Evolutionary conservation across 1,140 invertebrate genomes (phyloP).

Genomic region (Drosophila virilis): DNA sequence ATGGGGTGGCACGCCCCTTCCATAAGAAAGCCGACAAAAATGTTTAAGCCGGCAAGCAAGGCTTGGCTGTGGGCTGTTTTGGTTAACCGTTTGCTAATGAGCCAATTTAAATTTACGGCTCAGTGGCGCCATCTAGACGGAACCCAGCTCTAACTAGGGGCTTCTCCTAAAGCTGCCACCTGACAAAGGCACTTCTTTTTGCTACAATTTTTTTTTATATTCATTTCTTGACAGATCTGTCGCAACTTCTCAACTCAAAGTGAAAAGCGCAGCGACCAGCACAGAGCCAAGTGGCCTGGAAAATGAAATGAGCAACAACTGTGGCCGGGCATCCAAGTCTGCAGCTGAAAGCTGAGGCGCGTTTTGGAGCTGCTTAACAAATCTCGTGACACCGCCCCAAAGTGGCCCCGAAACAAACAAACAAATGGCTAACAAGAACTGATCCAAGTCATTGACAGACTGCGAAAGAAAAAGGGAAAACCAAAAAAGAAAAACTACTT

Average conservation of each 20-base stretch:
- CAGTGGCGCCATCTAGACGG: slow-evolving; percentile 12
- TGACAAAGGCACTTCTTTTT: slow-evolving; percentile 2
- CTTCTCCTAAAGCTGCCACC: slow-evolving; percentile 7
- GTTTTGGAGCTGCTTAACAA: slow-evolving; percentile 57
- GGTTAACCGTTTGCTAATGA: slow-evolving; percentile 80
- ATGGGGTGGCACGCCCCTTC: not conserved
- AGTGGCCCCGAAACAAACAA: slow-evolving; percentile 45
- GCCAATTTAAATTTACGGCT: slow-evolving; percentile 79
- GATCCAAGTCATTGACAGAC: slow-evolving; percentile 64
- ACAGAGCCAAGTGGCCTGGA: slow-evolving; percentile 59
- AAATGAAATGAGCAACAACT: slow-evolving; percentile 76
- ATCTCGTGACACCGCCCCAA: slow-evolving; percentile 54
- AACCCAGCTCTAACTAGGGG: not conserved
- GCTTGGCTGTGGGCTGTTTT: slow-evolving; percentile 46
- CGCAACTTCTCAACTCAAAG: slow-evolving; percentile 26
- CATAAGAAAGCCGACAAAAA: slow-evolving; percentile 49
- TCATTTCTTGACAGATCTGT: slow-evolving; percentile 27
- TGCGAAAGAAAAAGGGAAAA: slow-evolving; percentile 15
- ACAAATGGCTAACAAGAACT: slow-evolving; percentile 33
- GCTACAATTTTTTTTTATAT: slow-evolving; percentile 1
- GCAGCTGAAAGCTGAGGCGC: slow-evolving; percentile 65
- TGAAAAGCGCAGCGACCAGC: slow-evolving; percentile 38
- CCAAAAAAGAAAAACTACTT: slow-evolving; percentile 61
- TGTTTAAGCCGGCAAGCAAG: slow-evolving; percentile 47
- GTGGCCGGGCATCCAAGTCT: slow-evolving; percentile 35